Evolutionary conservation across 2,113 vertebrate species (phyloP).

Genomic region (Paradisaea rubra): DNA sequence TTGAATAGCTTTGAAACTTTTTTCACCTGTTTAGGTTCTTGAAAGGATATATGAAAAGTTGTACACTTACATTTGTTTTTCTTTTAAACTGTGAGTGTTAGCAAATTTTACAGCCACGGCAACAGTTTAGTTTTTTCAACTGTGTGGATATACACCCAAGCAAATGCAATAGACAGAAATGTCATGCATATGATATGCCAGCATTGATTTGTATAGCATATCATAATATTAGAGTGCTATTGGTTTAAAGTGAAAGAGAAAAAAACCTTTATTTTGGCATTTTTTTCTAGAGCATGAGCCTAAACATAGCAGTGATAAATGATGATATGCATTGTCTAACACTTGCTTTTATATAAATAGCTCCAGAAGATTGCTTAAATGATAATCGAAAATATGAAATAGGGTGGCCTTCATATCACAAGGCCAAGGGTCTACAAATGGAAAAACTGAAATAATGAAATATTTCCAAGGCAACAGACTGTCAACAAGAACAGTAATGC

Average conservation of each 20-base stretch:
- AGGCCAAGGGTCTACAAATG: constrained; percentile 84
- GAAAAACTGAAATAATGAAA: constrained; percentile 86
- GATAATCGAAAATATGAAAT: constrained; percentile 85
- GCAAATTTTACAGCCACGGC: constrained; percentile 35
- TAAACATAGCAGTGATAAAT: constrained; percentile 76
- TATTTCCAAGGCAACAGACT: constrained; percentile 85
- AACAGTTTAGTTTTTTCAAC: background rate
- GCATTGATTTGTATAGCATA: constrained; percentile 58
- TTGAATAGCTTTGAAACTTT: background rate
- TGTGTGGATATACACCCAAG: constrained; percentile 29
- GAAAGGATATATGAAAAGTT: constrained; percentile 23
- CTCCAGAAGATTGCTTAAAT: constrained; percentile 81
- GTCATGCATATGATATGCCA: constrained; percentile 34
- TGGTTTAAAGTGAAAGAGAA: constrained; percentile 55
- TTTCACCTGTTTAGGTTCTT: background rate
- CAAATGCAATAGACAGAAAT: constrained; percentile 58
- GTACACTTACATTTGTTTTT: constrained; percentile 31
- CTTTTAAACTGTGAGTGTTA: constrained; percentile 17
- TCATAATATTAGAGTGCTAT: constrained; percentile 22
- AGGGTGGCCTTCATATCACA: constrained; percentile 80
- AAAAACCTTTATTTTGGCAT: background rate
- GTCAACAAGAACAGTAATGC: constrained; percentile 81
- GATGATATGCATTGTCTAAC: constrained; percentile 77
- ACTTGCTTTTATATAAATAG: constrained; percentile 81
- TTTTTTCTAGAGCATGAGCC: constrained; percentile 63